Conservation (phyloP, 2,888 invertebrate species). For the Opisthograptis luteolata region DNA sequence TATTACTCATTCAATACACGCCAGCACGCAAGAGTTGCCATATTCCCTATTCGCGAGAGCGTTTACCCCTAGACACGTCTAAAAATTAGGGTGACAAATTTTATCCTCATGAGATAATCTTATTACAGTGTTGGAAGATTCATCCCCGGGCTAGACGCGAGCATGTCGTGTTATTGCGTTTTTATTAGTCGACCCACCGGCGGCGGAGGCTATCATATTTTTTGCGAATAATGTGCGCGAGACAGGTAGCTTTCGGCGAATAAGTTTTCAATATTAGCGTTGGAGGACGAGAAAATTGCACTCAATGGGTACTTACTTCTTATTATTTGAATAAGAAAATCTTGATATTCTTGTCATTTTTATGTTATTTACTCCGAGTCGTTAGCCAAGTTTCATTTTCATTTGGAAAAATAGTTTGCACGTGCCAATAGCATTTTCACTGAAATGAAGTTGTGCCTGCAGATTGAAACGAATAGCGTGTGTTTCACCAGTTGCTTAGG, state of each 20-base stretch:
- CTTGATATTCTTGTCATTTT: slow-evolving; percentile 6
- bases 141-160: slow-evolving; percentile 57
- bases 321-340: slow-evolving; percentile 7
- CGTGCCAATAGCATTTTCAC: background rate
- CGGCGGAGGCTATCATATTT: slow-evolving; percentile 65
- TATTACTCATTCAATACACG: slow-evolving; percentile 17
- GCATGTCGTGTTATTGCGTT: slow-evolving; percentile 72
- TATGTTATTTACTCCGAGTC: background rate
- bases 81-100: slow-evolving; percentile 71
- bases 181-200: slow-evolving; percentile 67
- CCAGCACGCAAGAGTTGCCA: slow-evolving; percentile 7
- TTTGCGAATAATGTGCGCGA: slow-evolving; percentile 60
- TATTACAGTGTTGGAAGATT: slow-evolving; percentile 71
- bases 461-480: too few relatives aligned
- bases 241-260: slow-evolving; percentile 58
- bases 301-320: slow-evolving; percentile 22
- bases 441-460: background rate
- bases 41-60: slow-evolving; percentile 19
- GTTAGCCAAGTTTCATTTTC: slow-evolving; percentile 2
- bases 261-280: slow-evolving; percentile 56
- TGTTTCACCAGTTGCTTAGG: too few relatives aligned
- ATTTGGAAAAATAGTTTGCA: slow-evolving; percentile 3
- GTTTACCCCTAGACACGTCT: slow-evolving; percentile 40
- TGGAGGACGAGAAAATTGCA: slow-evolving; percentile 27
- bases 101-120: slow-evolving; percentile 74